A percentile compares a stretch with the other conserved stretches of the same genome.
Conservation (phyloP, 1,140 invertebrate genomes). For the Planococcus citri region DNA sequence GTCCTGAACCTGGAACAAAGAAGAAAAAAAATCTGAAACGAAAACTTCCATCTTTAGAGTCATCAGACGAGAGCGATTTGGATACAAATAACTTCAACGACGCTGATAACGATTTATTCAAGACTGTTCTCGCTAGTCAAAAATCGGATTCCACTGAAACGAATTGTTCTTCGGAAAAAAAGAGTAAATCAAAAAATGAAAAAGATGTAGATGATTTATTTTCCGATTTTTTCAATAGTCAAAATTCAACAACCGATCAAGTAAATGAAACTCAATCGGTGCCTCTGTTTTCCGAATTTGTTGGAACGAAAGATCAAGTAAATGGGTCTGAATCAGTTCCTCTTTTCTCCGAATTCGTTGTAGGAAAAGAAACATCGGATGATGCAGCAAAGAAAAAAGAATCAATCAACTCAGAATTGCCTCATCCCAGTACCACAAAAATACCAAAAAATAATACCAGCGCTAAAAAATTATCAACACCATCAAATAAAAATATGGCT, state of each 20-base stretch:
- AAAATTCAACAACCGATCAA: neutral
- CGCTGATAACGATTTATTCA: neutral
- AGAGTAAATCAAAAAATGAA: too few relatives aligned
- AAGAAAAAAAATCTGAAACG: neutral
- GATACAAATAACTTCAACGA: neutral
- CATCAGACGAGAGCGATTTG: neutral
- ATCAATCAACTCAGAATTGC: neutral
- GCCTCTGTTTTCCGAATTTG: neutral
- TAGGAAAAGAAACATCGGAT: neutral
- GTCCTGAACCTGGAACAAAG: neutral
- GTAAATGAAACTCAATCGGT: neutral
- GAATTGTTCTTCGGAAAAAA: too few relatives aligned
- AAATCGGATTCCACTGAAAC: neutral
- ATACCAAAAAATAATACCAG: neutral
- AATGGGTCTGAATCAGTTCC: neutral
- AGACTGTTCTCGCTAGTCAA: neutral
- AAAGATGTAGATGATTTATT: too few relatives aligned
- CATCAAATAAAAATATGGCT: neutral
- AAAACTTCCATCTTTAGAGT: neutral
- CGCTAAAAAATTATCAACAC: neutral
- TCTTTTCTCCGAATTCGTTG: neutral
- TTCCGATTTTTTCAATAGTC: neutral
- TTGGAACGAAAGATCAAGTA: neutral
- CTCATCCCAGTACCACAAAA: neutral
- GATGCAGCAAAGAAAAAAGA: too few relatives aligned